Evolutionary conservation across 2,797 vertebrate genomes (phyloP).

Genomic region (Siniperca scherzeri): DNA sequence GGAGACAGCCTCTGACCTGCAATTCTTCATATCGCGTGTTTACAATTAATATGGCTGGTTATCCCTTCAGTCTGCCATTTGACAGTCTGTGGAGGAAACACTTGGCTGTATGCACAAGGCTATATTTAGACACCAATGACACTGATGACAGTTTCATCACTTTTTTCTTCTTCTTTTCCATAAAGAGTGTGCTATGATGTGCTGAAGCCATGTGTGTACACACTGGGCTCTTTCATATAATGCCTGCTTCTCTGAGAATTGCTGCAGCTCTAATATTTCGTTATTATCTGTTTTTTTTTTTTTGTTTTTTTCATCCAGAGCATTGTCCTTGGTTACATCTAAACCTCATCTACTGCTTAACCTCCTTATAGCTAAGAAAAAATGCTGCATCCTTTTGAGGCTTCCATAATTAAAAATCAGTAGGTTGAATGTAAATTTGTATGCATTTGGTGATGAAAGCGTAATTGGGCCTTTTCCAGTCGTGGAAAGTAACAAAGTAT

Average conservation of each 20-base stretch:
- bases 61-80: constrained; percentile 47
- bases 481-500: not conserved
- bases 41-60: constrained; percentile 64
- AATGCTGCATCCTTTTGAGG: constrained; percentile 4
- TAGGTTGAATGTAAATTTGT: not conserved
- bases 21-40: constrained; percentile 61
- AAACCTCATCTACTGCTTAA: not conserved
- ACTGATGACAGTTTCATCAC: constrained; percentile 63
- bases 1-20: constrained; percentile 44
- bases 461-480: not conserved
- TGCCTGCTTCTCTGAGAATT: constrained; percentile 21
- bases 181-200: constrained; percentile 37
- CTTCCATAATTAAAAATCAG: not conserved
- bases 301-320: constrained; percentile 9
- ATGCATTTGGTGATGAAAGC: constrained; percentile 1
- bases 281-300: constrained; percentile 3
- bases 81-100: constrained; percentile 63
- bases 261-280: constrained; percentile 16
- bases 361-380: not conserved
- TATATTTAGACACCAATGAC: constrained; percentile 75
- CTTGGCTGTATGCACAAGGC: constrained; percentile 52
- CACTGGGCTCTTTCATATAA: constrained; percentile 39
- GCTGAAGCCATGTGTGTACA: constrained; percentile 31
- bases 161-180: constrained; percentile 37
- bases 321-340: constrained; percentile 13